These are phyloP conservation scores for Sebastes minor DNA, from an alignment of 2,797 vertebrate species.

Conservation along the genomic window DNA sequence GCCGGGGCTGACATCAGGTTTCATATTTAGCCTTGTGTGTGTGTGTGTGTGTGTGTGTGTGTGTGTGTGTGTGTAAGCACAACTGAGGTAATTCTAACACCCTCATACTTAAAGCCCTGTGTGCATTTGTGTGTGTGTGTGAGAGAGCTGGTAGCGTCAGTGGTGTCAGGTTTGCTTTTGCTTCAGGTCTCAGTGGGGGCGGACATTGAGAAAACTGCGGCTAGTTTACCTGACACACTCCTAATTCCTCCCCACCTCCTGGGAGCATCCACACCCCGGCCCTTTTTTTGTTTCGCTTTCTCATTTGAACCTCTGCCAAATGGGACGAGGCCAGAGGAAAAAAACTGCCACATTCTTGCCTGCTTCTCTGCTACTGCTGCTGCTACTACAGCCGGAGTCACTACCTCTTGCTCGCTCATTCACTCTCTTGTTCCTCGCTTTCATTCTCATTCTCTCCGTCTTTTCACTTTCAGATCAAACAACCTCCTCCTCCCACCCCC, in stretches of 20 bases:
- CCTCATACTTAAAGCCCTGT: conserved; percentile 10
- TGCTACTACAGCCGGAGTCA: conserved; percentile 24
- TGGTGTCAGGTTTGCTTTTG: conserved; percentile 67
- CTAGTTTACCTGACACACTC: conserved; percentile 71
- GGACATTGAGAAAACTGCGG: conserved; percentile 50
- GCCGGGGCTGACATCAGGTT: conserved; percentile 51
- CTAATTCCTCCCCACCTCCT: conserved; percentile 53
- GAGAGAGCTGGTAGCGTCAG: conserved; percentile 22
- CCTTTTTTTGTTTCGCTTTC: conserved; percentile 30
- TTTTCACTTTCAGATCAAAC: conserved; percentile 63
- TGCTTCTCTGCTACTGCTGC: conserved; percentile 11
- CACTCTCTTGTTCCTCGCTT: conserved; percentile 48
- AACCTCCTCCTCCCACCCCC: not conserved
- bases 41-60: not conserved
- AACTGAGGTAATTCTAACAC: conserved; percentile 52
- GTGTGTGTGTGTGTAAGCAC: conserved; percentile 20
- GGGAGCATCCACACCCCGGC: conserved; percentile 32
- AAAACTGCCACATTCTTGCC: conserved; percentile 29
- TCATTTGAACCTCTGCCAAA: conserved; percentile 69
- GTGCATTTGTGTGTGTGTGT: not conserved
- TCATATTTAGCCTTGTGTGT: conserved; percentile 43
- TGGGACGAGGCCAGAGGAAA: conserved; percentile 40
- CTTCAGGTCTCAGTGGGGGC: conserved; percentile 55
- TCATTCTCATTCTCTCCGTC: conserved; percentile 59
- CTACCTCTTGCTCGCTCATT: conserved; percentile 35